These are phyloP conservation scores for Australoheros scitulus DNA, from an alignment of 2,113 vertebrate genomes.

Conservation along the genomic window DNA sequence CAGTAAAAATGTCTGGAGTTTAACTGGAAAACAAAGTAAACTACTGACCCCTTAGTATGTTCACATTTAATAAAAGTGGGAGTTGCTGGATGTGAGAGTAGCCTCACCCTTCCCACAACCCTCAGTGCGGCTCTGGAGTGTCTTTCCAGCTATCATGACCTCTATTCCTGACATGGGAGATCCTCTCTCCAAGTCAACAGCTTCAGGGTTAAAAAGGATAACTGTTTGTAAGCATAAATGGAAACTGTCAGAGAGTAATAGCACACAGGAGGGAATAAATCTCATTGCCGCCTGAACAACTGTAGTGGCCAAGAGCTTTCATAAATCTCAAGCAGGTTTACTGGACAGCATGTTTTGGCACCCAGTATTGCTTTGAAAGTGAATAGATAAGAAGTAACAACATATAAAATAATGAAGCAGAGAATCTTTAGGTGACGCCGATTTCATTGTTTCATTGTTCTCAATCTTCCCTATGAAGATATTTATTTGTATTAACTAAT, in stretches of 20 bases:
- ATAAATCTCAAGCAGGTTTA: constrained; percentile 6
- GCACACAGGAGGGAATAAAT: background rate
- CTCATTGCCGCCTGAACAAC: background rate
- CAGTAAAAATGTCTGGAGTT: constrained; percentile 1
- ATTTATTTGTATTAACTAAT: background rate
- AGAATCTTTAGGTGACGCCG: background rate
- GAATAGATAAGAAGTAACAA: background rate
- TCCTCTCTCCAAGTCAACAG: constrained; percentile 42
- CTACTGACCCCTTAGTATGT: constrained; percentile 12
- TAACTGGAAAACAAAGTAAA: background rate
- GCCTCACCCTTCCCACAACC: constrained; percentile 64
- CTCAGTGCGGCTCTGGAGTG: constrained; percentile 26
- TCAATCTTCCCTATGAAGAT: background rate
- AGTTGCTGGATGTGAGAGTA: constrained; percentile 43
- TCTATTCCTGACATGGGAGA: constrained; percentile 46
- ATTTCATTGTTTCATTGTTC: background rate
- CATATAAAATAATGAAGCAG: background rate
- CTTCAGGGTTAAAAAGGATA: constrained; percentile 25
- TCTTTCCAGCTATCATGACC: constrained; percentile 52
- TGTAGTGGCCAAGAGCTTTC: background rate
- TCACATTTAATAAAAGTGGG: constrained; percentile 19
- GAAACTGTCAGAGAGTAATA: constrained; percentile 5
- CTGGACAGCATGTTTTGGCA: background rate
- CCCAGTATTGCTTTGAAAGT: background rate
- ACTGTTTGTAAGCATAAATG: constrained; percentile 14